Evolutionary conservation across 2,888 invertebrate species (phyloP).

Genomic region (Ormyrus rosae): DNA sequence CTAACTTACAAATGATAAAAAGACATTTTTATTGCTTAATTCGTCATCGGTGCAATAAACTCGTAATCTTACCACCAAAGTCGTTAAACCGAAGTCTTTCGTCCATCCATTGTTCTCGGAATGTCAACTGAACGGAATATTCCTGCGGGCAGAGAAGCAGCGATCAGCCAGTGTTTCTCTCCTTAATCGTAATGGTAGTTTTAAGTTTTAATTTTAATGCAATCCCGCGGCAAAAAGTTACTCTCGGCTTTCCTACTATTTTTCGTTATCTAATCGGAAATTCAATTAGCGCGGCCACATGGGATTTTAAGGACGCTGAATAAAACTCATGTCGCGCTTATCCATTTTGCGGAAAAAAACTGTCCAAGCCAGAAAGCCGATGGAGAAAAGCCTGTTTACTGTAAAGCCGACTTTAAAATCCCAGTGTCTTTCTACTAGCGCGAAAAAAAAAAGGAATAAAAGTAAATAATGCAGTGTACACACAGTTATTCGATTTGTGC

Average conservation of each 20-base stretch:
- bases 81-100: slow-evolving; percentile 93
- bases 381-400: too few relatives aligned
- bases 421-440: slow-evolving; percentile 25
- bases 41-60: slow-evolving; percentile 6
- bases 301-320: slow-evolving; percentile 9
- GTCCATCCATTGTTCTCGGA: slow-evolving; percentile 98
- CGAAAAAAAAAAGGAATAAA: slow-evolving; percentile 25
- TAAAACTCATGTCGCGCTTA: too few relatives aligned
- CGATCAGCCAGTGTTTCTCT: slow-evolving; percentile 32
- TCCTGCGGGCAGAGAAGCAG: slow-evolving; percentile 83
- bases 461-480: slow-evolving; percentile 39
- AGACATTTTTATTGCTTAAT: background rate
- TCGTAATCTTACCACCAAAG: slow-evolving; percentile 82
- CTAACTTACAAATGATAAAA: background rate
- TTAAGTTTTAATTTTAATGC: slow-evolving; percentile 34
- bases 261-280: slow-evolving; percentile 2
- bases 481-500: slow-evolving; percentile 43
- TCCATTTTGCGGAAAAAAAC: too few relatives aligned
- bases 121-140: slow-evolving; percentile 98
- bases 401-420: slow-evolving; percentile 34
- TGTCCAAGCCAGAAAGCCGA: too few relatives aligned
- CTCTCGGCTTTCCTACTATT: slow-evolving; percentile 12
- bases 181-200: background rate
- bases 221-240: background rate
- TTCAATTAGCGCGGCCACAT: slow-evolving; percentile 5